Percentiles rank a stretch among this genome's conserved stretches.
Conservation (phyloP, 2,113 vertebrate genomes). For the Rhinopomastus cyanomelas region DNA sequence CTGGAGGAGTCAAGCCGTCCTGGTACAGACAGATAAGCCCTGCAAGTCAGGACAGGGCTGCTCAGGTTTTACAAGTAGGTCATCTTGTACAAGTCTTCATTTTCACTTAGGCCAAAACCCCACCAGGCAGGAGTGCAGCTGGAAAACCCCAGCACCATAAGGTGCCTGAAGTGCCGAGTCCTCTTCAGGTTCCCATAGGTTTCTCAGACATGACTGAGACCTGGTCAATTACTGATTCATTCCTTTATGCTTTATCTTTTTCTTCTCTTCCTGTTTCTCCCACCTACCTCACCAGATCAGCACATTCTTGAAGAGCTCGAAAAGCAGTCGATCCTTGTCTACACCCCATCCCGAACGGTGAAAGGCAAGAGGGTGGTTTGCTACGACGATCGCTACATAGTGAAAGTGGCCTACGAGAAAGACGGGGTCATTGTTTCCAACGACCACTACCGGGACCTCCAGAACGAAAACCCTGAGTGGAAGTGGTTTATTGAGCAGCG, state of each 20-base stretch:
- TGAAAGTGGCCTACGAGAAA: slow-evolving; percentile 83
- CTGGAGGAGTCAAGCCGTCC: neutral
- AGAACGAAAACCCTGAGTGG: slow-evolving; percentile 88
- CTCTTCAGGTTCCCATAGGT: neutral
- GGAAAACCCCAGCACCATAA: neutral
- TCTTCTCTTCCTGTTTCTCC: neutral
- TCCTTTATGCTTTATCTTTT: neutral
- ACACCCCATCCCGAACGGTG: slow-evolving; percentile 86
- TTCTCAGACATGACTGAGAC: neutral
- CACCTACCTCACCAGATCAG: slow-evolving; percentile 74
- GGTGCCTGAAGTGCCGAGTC: neutral
- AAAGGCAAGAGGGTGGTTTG: slow-evolving; percentile 89
- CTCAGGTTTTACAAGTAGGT: neutral
- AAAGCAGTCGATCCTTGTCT: slow-evolving; percentile 83
- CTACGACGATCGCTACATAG: slow-evolving; percentile 89
- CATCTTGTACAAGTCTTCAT: neutral
- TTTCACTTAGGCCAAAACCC: neutral
- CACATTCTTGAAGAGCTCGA: slow-evolving; percentile 85
- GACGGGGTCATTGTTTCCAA: slow-evolving; percentile 92
- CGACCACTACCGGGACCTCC: slow-evolving; percentile 90
- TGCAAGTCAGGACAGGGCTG: neutral
- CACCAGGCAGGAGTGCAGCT: neutral
- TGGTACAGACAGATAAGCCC: neutral
- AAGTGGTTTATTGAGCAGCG: slow-evolving; percentile 91
- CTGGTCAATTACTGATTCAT: neutral